These are phyloP conservation scores for Syndactyla subalaris DNA, from an alignment of 2,797 vertebrate species.

Conservation along the genomic window DNA sequence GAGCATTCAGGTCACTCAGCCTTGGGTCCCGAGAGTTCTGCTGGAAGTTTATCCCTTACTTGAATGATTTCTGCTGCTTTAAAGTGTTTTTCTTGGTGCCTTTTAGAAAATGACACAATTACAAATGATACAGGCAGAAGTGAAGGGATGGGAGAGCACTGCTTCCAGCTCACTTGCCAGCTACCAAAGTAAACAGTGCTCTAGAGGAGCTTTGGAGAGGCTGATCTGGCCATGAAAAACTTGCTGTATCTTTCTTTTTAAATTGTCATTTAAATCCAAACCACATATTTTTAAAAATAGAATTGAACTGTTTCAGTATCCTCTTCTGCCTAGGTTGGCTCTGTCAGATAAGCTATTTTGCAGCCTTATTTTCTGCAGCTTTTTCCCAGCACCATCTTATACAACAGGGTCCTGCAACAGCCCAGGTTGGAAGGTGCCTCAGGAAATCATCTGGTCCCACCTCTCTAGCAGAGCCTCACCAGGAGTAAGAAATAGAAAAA, in stretches of 20 bases:
- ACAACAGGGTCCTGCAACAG: not conserved
- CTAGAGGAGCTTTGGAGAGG: not conserved
- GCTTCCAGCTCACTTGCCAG: not conserved
- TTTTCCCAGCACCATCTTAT: not conserved
- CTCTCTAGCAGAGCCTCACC: not conserved
- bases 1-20: not conserved
- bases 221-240: not conserved
- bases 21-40: not conserved
- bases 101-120: constrained; percentile 7
- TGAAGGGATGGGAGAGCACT: not conserved
- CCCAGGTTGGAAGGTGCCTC: not conserved
- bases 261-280: not conserved
- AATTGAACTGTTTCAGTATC: not conserved
- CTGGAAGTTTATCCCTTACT: not conserved
- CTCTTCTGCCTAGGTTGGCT: not conserved
- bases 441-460: not conserved
- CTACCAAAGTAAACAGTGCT: constrained; percentile 32
- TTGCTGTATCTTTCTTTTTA: not conserved
- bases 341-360: not conserved
- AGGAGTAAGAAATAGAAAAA: not conserved
- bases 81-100: constrained; percentile 32
- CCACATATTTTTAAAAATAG: not conserved
- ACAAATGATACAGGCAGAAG: not conserved
- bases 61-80: not conserved
- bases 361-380: not conserved